Evolutionary conservation across 2,797 vertebrate genomes (phyloP).

Genomic region (Brachymystax lenok): DNA sequence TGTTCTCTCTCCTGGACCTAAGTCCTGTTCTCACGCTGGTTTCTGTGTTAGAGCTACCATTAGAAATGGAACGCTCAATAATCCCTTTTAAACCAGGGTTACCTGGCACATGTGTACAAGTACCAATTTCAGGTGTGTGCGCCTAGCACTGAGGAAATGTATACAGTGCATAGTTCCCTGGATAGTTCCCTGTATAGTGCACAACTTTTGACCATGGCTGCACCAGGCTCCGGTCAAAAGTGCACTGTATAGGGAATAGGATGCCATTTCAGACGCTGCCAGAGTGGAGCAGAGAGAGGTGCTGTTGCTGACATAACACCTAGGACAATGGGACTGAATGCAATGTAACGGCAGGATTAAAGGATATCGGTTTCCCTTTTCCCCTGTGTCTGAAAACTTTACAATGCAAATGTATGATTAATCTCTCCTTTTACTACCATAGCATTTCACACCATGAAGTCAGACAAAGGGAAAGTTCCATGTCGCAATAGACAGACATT

Average conservation of each 20-base stretch:
- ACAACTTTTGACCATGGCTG: too few species aligned
- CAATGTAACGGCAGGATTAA: too few species aligned
- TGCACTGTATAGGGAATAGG: background rate
- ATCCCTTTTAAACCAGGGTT: slow-evolving; percentile 30
- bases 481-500: background rate
- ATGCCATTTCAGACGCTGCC: too few species aligned
- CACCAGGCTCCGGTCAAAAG: too few species aligned
- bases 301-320: too few species aligned
- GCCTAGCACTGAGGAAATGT: slow-evolving; percentile 5
- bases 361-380: too few species aligned
- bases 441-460: background rate
- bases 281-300: too few species aligned
- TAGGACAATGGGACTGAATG: too few species aligned
- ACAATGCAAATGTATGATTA: too few species aligned
- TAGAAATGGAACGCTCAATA: slow-evolving; percentile 32
- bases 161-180: too few species aligned
- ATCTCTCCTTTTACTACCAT: too few species aligned
- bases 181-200: background rate
- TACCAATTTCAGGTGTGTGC: slow-evolving; percentile 33
- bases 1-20: slow-evolving; percentile 37
- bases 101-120: slow-evolving; percentile 22
- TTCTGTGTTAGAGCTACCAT: slow-evolving; percentile 39
- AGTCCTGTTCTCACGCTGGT: slow-evolving; percentile 57
- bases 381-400: too few species aligned
- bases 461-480: background rate